These are phyloP conservation scores for Chionoecetes opilio DNA, from an alignment of 1,140 invertebrate species.

Conservation along the genomic window DNA sequence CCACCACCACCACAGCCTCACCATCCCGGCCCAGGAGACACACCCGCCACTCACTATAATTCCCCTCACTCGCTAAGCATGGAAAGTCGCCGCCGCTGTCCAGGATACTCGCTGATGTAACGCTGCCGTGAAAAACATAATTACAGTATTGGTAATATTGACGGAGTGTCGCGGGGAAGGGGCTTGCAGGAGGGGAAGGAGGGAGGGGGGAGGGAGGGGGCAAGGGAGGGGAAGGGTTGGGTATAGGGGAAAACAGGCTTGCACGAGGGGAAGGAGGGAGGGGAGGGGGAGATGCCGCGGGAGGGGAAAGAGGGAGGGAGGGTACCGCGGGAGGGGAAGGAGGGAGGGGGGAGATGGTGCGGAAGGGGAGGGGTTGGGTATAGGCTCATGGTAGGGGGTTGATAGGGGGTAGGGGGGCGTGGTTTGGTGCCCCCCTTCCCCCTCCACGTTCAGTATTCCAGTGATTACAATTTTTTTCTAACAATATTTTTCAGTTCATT, in stretches of 20 bases:
- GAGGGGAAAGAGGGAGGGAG: not conserved
- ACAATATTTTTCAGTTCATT: no score
- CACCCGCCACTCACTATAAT: not conserved
- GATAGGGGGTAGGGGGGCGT: no score
- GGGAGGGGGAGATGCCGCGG: not conserved
- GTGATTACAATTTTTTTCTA: no score
- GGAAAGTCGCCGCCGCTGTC: not conserved
- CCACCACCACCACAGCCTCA: not conserved
- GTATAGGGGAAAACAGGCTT: no score
- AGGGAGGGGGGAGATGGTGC: no score
- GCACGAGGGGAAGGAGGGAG: not conserved
- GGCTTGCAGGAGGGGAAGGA: not conserved
- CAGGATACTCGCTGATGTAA: not conserved
- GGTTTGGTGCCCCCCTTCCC: no score
- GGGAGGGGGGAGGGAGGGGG: not conserved
- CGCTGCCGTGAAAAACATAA: constrained; percentile 43
- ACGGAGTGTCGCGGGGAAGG: not conserved
- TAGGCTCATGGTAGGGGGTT: no score
- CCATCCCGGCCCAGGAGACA: not conserved
- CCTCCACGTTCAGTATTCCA: no score
- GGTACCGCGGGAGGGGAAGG: no score
- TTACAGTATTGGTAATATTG: constrained; percentile 47
- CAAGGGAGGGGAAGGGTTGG: not conserved
- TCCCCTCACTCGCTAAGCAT: not conserved
- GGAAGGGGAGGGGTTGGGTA: no score